A percentile compares a stretch with the other conserved stretches of the same genome.
phyloP scores from a whole-genome alignment of 2,888 invertebrate species.

The Cacoxenus indagator region DNA sequence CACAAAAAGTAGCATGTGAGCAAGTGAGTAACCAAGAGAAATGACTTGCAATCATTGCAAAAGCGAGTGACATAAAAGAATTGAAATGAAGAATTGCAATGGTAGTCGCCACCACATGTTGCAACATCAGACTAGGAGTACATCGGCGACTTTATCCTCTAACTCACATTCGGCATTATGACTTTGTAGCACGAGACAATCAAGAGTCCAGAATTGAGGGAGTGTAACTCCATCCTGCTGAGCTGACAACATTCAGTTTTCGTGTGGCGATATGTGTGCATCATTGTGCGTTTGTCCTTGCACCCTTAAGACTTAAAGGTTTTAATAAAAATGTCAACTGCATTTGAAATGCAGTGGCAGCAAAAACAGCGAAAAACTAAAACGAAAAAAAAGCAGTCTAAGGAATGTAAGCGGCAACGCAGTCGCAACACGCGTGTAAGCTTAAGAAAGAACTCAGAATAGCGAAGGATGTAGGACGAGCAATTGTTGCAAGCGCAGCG shows the following conservation, averaged over 20 bases:
- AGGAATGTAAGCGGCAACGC: not conserved
- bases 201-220: too few relatives aligned
- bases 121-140: too few relatives aligned
- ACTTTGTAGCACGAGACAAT: slow-evolving; percentile 55
- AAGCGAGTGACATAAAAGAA: too few relatives aligned
- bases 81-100: too few relatives aligned
- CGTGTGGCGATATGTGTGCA: slow-evolving; percentile 1
- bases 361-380: slow-evolving; percentile 24
- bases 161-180: slow-evolving; percentile 51
- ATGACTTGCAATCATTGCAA: too few relatives aligned
- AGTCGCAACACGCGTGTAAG: not conserved
- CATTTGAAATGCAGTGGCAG: slow-evolving; percentile 47
- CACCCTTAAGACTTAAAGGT: slow-evolving; percentile 61
- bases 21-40: too few relatives aligned
- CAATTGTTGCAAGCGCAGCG: not conserved
- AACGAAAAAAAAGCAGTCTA: slow-evolving; percentile 29
- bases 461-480: not conserved
- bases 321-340: slow-evolving; percentile 63
- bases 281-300: slow-evolving; percentile 32
- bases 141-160: slow-evolving; percentile 35
- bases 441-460: too few relatives aligned
- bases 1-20: too few relatives aligned
- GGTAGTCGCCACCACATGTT: slow-evolving; percentile 6
- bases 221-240: too few relatives aligned
- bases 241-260: too few relatives aligned